Percentiles rank a stretch among this genome's conserved stretches.
Evolutionary conservation across 2,113 vertebrate species (phyloP).

Genomic region (Litocranius walleri): DNA sequence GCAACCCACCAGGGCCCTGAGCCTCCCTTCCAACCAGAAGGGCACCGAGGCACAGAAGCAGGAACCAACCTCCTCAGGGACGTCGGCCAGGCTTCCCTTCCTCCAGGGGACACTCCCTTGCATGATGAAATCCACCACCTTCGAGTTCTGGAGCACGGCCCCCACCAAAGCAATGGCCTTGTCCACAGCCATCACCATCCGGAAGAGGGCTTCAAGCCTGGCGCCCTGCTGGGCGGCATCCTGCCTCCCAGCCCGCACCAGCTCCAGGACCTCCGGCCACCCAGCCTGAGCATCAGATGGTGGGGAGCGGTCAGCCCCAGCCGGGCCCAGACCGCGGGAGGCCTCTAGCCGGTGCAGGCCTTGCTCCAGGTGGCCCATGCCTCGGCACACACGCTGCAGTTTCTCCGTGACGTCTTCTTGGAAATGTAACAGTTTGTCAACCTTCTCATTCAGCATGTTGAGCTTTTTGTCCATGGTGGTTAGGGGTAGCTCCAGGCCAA

Average conservation of each 20-base stretch:
- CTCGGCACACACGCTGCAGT: constrained; percentile 79
- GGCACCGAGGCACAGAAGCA: background rate
- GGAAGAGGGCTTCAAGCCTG: constrained; percentile 84
- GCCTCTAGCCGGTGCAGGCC: constrained; percentile 75
- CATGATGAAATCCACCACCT: constrained; percentile 86
- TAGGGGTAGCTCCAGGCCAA: too few relatives aligned
- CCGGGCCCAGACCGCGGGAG: constrained; percentile 18
- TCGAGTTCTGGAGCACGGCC: constrained; percentile 85
- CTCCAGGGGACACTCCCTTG: constrained; percentile 85
- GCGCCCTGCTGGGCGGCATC: constrained; percentile 81
- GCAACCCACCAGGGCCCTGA: background rate
- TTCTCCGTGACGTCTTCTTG: constrained; percentile 84
- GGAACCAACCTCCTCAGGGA: constrained; percentile 84
- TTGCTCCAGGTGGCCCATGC: constrained; percentile 81
- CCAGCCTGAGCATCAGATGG: background rate
- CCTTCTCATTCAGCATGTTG: constrained; percentile 81
- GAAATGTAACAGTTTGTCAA: constrained; percentile 83
- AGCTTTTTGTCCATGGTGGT: constrained; percentile 84
- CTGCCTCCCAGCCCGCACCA: constrained; percentile 80
- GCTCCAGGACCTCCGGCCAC: constrained; percentile 81
- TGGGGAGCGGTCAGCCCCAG: background rate
- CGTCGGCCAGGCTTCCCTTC: constrained; percentile 77
- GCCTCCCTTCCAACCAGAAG: background rate
- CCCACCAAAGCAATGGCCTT: constrained; percentile 83
- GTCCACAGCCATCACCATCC: constrained; percentile 82